Percentiles rank a stretch among this genome's conserved stretches.
Evolutionary conservation across 2,797 vertebrate genomes (phyloP).

Genomic region (Enteromius thamalakanensis): DNA sequence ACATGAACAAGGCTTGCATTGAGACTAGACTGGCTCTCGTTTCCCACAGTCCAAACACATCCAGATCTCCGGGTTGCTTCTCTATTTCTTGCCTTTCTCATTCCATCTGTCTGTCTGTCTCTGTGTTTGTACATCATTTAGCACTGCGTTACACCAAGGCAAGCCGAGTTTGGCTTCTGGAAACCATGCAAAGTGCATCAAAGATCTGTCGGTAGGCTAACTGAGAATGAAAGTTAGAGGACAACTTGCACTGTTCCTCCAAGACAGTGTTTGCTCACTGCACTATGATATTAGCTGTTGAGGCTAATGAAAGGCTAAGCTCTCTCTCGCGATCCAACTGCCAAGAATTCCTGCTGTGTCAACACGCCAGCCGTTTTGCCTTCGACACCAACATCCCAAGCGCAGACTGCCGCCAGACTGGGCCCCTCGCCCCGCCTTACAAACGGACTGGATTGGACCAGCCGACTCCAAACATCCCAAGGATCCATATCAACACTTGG

Average conservation of each 20-base stretch:
- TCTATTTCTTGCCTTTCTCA: neutral
- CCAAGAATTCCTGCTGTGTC: conserved; percentile 51
- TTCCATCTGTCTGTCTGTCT: conserved; percentile 22
- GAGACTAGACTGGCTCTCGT: conserved; percentile 41
- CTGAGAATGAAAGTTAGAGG: neutral
- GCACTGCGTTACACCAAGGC: neutral
- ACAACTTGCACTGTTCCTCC: neutral
- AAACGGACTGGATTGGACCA: neutral
- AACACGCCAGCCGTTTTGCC: conserved; percentile 42
- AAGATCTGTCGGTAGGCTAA: neutral
- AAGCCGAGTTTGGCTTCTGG: neutral
- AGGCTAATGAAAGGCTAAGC: conserved; percentile 3
- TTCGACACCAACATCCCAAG: conserved; percentile 35
- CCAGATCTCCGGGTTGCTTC: conserved; percentile 40
- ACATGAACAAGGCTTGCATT: conserved; percentile 58
- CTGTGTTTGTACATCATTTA: conserved; percentile 11
- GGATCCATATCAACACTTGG: conserved; percentile 15
- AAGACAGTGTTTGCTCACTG: neutral
- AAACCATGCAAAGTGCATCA: conserved; percentile 2
- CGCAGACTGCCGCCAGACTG: conserved; percentile 21
- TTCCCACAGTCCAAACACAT: conserved; percentile 51
- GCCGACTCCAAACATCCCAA: conserved; percentile 16
- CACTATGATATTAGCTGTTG: conserved; percentile 16
- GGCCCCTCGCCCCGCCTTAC: conserved; percentile 3
- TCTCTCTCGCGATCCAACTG: conserved; percentile 3